Evolutionary conservation across 2,113 vertebrate genomes (phyloP).

Genomic region (Crotalus helleri): DNA sequence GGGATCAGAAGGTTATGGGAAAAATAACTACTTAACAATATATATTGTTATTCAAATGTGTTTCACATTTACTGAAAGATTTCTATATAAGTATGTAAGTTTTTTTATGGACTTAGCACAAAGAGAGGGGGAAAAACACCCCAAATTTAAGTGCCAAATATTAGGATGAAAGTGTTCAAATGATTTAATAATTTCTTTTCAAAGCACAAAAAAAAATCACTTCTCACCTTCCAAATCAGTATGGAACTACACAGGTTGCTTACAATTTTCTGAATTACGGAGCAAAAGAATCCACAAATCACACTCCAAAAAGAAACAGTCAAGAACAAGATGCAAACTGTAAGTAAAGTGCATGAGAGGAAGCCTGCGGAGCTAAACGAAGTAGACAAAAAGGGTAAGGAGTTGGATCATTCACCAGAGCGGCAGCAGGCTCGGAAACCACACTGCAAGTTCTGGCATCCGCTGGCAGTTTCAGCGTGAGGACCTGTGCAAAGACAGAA

Average conservation of each 20-base stretch:
- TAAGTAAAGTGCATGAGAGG: slow-evolving; percentile 91
- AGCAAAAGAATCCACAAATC: slow-evolving; percentile 60
- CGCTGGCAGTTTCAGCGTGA: slow-evolving; percentile 93
- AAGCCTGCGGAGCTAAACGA: slow-evolving; percentile 78
- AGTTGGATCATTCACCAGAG: slow-evolving; percentile 89
- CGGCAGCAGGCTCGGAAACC: slow-evolving; percentile 98
- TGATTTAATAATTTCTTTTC: slow-evolving; percentile 40
- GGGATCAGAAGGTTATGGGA: slow-evolving; percentile 41
- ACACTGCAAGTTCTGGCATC: slow-evolving; percentile 99
- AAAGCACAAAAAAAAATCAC: slow-evolving; percentile 51
- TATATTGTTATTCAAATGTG: slow-evolving; percentile 42
- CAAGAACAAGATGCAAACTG: slow-evolving; percentile 73
- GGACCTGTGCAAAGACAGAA: slow-evolving; percentile 87
- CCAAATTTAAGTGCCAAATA: slow-evolving; percentile 63
- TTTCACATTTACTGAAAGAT: slow-evolving; percentile 51
- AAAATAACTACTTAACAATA: slow-evolving; percentile 62
- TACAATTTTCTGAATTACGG: slow-evolving; percentile 57
- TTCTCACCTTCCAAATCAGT: slow-evolving; percentile 64
- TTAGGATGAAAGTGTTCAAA: slow-evolving; percentile 49
- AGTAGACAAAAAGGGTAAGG: slow-evolving; percentile 65
- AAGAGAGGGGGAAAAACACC: slow-evolving; percentile 31
- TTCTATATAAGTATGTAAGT: slow-evolving; percentile 53
- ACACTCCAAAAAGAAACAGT: slow-evolving; percentile 63
- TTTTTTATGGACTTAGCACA: slow-evolving; percentile 56
- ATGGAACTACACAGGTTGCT: slow-evolving; percentile 65